Evolutionary conservation across 2,888 invertebrate species (phyloP).

Genomic region (Caenorhabditis drosophilae): DNA sequence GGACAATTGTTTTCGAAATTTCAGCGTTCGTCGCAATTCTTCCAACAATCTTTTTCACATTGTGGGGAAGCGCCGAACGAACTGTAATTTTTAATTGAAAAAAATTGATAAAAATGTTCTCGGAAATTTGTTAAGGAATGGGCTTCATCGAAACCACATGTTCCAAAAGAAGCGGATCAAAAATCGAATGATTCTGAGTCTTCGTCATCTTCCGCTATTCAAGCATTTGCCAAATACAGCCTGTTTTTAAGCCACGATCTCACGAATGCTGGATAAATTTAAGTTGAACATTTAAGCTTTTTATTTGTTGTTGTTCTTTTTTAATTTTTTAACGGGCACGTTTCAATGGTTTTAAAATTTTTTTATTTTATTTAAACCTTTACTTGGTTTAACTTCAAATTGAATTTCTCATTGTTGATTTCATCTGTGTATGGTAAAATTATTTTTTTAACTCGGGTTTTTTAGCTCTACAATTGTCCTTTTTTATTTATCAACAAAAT

Average conservation of each 20-base stretch:
- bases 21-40: slow-evolving; percentile 63
- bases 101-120: slow-evolving; percentile 1
- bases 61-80: slow-evolving; percentile 55
- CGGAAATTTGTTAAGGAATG: slow-evolving; percentile 22
- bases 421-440: background rate
- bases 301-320: background rate
- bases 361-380: background rate
- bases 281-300: background rate
- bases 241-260: slow-evolving; percentile 45
- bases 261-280: slow-evolving; percentile 23
- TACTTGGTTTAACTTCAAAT: slow-evolving; percentile 4
- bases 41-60: slow-evolving; percentile 65
- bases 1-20: slow-evolving; percentile 66
- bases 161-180: slow-evolving; percentile 41
- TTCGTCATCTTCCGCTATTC: slow-evolving; percentile 38
- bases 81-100: slow-evolving; percentile 8
- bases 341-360: background rate
- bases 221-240: slow-evolving; percentile 46
- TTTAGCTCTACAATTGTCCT: too few relatives aligned
- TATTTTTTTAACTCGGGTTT: background rate
- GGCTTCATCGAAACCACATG: slow-evolving; percentile 25
- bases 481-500: too few relatives aligned
- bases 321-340: background rate
- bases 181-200: slow-evolving; percentile 38
- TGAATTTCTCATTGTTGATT: too few relatives aligned